Percentiles rank a stretch among this genome's conserved stretches.
phyloP scores from a whole-genome alignment of 1,140 invertebrate genomes.

The Bombyx mandarina region DNA sequence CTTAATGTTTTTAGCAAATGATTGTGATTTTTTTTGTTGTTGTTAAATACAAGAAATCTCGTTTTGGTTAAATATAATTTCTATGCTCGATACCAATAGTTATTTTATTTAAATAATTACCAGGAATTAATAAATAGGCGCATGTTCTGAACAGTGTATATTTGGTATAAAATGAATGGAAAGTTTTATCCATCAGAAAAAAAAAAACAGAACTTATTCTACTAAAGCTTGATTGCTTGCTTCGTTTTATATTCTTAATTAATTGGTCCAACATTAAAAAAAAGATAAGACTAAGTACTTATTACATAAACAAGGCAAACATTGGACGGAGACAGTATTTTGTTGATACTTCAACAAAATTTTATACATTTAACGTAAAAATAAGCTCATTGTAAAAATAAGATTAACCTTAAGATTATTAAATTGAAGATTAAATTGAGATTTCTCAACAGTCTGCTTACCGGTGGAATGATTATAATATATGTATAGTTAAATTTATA shows the following conservation, averaged over 20 bases:
- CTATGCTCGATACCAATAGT: constrained; percentile 32
- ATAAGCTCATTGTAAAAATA: too few species aligned
- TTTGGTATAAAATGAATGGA: constrained; percentile 62
- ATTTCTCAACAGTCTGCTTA: too few species aligned
- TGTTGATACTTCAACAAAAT: too few species aligned
- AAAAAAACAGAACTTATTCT: constrained; percentile 17
- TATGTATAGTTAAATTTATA: too few species aligned
- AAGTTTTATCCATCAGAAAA: constrained; percentile 41
- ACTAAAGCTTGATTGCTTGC: constrained; percentile 2
- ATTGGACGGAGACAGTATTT: constrained; percentile 8
- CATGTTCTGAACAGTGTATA: constrained; percentile 36
- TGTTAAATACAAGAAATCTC: constrained; percentile 8
- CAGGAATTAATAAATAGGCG: not conserved
- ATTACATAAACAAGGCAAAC: not conserved
- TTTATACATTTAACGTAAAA: too few species aligned
- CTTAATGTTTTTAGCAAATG: not conserved
- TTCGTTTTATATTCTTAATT: not conserved
- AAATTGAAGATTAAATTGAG: too few species aligned
- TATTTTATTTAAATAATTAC: constrained; percentile 8
- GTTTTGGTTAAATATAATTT: constrained; percentile 37
- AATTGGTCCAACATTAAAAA: not conserved
- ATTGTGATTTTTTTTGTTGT: not conserved
- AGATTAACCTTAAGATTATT: too few species aligned
- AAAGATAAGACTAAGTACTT: not conserved
- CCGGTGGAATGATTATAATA: too few species aligned